A percentile compares a stretch with the other conserved stretches of the same genome.
These are phyloP conservation scores for Lasiommata megera DNA, from an alignment of 2,888 invertebrate species.

Conservation along the genomic window DNA sequence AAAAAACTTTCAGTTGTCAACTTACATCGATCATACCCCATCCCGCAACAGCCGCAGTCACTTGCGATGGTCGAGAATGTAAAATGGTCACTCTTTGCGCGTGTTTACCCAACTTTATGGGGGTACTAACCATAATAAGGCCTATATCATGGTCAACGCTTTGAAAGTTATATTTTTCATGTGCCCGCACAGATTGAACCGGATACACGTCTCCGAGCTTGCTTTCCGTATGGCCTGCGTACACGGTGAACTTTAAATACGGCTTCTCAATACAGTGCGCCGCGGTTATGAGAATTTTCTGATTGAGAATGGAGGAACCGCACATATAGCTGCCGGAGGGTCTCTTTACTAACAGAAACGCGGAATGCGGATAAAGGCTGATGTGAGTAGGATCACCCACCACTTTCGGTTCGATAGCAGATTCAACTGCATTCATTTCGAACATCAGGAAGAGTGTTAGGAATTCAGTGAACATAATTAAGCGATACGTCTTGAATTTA, in stretches of 20 bases:
- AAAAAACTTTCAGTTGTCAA: not conserved
- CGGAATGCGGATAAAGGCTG: conserved; percentile 39
- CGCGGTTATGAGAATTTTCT: conserved; percentile 42
- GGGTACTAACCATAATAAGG: conserved; percentile 8
- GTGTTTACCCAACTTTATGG: conserved; percentile 7
- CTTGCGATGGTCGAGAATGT: not conserved
- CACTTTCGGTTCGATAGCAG: conserved; percentile 31
- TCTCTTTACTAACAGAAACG: conserved; percentile 30
- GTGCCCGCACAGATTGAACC: conserved; percentile 1
- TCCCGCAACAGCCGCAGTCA: conserved; percentile 19
- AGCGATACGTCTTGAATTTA: not conserved
- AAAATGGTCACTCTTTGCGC: conserved; percentile 16
- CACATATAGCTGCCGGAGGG: conserved; percentile 31
- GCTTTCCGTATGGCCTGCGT: conserved; percentile 35
- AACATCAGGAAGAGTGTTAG: not conserved
- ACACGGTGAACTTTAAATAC: conserved; percentile 13
- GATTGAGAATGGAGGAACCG: conserved; percentile 45
- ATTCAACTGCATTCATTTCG: not conserved
- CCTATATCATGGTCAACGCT: conserved; percentile 22
- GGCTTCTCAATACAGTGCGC: conserved; percentile 41
- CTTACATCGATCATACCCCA: conserved; percentile 24
- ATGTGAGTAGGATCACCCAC: conserved; percentile 32
- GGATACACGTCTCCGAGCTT: conserved; percentile 12
- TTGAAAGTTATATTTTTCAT: conserved; percentile 3
- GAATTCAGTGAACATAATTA: conserved; percentile 13